Evolutionary conservation across 2,113 vertebrate genomes (phyloP).

Genomic region (Canis aureus): DNA sequence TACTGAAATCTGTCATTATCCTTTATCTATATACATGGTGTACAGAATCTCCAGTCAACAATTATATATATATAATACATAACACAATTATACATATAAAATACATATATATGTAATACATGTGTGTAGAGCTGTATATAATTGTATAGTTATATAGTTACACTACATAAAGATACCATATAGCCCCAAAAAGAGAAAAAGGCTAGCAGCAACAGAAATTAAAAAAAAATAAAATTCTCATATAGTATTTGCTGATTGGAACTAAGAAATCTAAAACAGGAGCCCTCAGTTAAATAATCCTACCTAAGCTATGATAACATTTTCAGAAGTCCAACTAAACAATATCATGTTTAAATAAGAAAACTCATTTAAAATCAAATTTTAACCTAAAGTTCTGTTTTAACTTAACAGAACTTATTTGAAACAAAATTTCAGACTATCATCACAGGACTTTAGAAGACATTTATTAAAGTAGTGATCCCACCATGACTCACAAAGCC

Average conservation of each 20-base stretch:
- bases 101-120: no score
- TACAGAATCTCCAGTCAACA: not conserved
- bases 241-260: not conserved
- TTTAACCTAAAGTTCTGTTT: constrained; percentile 25
- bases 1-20: not conserved
- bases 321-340: constrained; percentile 58
- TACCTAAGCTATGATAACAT: constrained; percentile 3
- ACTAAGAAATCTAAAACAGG: constrained; percentile 3
- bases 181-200: not conserved
- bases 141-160: not conserved
- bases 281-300: not conserved
- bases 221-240: not conserved
- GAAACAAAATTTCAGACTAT: constrained; percentile 52
- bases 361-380: constrained; percentile 57
- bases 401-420: constrained; percentile 5
- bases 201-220: constrained; percentile 28
- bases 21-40: not conserved
- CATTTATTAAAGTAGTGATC: constrained; percentile 33
- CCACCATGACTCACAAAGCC: not conserved
- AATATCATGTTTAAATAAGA: constrained; percentile 35
- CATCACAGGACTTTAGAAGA: constrained; percentile 14
- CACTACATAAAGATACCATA: not conserved
- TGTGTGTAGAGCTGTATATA: not conserved
- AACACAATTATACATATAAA: not conserved
- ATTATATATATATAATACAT: not conserved